Conservation (phyloP, 2,888 invertebrate species). For the Cantharis rustica region DNA sequence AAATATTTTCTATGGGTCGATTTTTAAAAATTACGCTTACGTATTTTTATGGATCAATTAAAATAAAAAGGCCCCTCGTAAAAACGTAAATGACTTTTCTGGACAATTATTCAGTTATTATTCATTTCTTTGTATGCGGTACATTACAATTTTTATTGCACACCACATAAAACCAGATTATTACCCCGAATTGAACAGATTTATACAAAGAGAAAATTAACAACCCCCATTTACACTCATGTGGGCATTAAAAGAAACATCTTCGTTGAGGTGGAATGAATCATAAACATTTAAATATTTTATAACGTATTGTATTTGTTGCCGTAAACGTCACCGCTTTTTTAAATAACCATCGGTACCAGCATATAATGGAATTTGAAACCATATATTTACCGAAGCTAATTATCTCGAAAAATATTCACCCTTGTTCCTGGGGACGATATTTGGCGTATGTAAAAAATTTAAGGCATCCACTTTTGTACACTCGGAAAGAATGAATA, state of each 20-base stretch:
- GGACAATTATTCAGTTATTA: not conserved
- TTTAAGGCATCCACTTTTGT: slow-evolving; percentile 9
- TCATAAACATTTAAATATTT: not conserved
- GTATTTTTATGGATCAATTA: not conserved
- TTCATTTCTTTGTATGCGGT: not conserved
- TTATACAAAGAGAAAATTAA: not conserved
- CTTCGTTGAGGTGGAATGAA: not conserved
- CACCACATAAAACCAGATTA: not conserved
- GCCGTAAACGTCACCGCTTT: not conserved
- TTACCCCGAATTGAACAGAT: not conserved
- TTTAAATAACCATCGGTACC: not conserved
- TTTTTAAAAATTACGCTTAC: too few relatives aligned
- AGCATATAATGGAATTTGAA: not conserved
- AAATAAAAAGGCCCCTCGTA: not conserved
- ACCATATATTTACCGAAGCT: not conserved
- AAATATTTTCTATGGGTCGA: too few relatives aligned
- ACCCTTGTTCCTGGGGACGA: not conserved
- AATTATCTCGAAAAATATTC: not conserved
- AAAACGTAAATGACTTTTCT: not conserved
- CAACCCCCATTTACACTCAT: not conserved
- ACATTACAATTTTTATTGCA: not conserved
- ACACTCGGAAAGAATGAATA: slow-evolving; percentile 10
- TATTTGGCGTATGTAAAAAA: not conserved
- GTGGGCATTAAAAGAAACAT: not conserved
- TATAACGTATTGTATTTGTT: not conserved